These are phyloP conservation scores for Mionectes macconnelli DNA, from an alignment of 2,113 vertebrate species.

Conservation along the genomic window DNA sequence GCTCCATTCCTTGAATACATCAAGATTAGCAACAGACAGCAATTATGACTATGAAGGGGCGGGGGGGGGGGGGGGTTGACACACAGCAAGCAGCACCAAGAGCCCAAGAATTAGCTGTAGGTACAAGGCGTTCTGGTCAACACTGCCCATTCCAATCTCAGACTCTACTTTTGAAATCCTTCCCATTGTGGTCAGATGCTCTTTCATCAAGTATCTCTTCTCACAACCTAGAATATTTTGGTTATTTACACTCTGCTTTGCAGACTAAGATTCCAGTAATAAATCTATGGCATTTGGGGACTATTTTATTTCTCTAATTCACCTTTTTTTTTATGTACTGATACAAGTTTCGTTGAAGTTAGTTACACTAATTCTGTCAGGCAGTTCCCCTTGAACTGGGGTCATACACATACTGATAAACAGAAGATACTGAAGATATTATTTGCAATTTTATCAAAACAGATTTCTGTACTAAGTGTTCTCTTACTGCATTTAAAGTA, in stretches of 20 bases:
- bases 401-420: background rate
- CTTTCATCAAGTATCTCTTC: background rate
- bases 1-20: background rate
- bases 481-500: background rate
- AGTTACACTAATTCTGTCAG: background rate
- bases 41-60: background rate
- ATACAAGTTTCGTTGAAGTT: background rate
- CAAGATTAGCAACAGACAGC: background rate
- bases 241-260: background rate
- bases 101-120: background rate
- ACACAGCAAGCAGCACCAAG: background rate
- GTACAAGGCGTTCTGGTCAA: background rate
- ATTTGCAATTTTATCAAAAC: background rate
- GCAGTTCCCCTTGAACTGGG: background rate
- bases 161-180: background rate
- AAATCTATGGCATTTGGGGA: background rate
- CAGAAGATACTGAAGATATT: background rate
- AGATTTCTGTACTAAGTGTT: background rate
- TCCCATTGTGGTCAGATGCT: background rate
- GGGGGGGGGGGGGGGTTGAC: fast-evolving
- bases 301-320: background rate
- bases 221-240: background rate
- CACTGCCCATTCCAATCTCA: background rate
- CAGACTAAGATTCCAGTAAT: background rate
- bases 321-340: fast-evolving